Base-by-base conservation (phyloP, 30 jellyfish, hydroid and myxozoan genomes). In the Aurelia aurita complex sp. Pacific region DNA sequence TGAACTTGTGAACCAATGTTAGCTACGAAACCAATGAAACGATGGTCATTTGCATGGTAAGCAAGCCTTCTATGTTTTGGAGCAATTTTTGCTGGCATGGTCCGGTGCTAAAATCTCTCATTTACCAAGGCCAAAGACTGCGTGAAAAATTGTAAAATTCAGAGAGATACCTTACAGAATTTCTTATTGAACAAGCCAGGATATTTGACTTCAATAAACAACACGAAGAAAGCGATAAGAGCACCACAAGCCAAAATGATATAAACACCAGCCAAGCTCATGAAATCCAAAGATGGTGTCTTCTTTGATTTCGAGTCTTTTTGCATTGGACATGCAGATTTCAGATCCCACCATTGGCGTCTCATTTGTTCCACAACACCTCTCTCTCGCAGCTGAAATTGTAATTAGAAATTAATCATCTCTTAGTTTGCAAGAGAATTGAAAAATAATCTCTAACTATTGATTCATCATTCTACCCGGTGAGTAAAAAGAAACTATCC, bases 191-290 rank as follows among this genome's bases (percentile, higher is more conserved):
- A 75, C 51, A 84, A 67, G 40, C 78, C 67, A 17, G 93, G 93
- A 54, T 84, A 74, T 43, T 75, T 73, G 46, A 76, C 83, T 66
- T 91, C 97, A 34, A 81, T 13, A 61, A 91, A 77, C 34, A 91
- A 80, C 69, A 85, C 66, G 36, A 65, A 16, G 75, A 85, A 65
- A 1, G 97, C 87, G 11, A 91, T 8, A 34, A 72, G 78, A 4
- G 83, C 88, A 33, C 97, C 97, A 65, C 85, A 94, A 1, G 89
- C 89, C 68, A 91, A 35, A 55, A 91, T 91, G 83, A 91, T 69
- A 87, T 91, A 91, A 7, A 91, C 96, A 1, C 97, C 97, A 19
- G 97, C 97, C 69, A 91, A 50, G 67, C 90, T 91, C 82, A 85
- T 77, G 64, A 91, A 67, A 52, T 91, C 91, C 53, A 91, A 88